Evolutionary conservation across 2,113 vertebrate genomes (phyloP), one percentile per base, ranked within the genome.

Genomic region (Elachura formosa): DNA sequence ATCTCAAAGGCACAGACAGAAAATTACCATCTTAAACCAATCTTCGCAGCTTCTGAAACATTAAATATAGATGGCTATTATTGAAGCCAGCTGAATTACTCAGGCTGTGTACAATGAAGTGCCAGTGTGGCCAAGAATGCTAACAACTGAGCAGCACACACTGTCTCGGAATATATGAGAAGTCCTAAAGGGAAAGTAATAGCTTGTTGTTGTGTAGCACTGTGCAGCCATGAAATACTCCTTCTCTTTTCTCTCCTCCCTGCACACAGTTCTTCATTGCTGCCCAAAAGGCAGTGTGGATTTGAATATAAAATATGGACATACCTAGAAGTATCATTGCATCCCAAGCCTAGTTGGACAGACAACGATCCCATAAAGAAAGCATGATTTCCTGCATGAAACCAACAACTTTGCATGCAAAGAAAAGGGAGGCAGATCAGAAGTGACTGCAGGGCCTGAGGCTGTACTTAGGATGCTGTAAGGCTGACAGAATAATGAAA

Each of bases 1-100:
- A 93, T 86, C 78, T 85, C 62, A 61, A 81, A 90, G 88, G 31
- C 6, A 9, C 46, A 96, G 94, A 96, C 46, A 96, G 93, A 96
- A 97, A 97, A 96, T 94, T 94, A 94, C 55, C 90, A 93, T 94
- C 89, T 96, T 93, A 97, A 98, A 94, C 85, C 93, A 89, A 86
- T 97, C 87, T 94, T 92, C 1, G 1, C 81, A 83, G 93, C 69
- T 90, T 93, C 67, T 58, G 87, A 95, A 95, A 96, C 93, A 96
- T 96, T 97, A 97, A 97, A 96, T 94, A 94, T 59, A 96, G 91
- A 94, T 86, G 84, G 92, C 79, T n/a, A 84, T 96, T 97, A 95
- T 61, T 87, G 91, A 95, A 96, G 77, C 62, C 54, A 89, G 55
- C 63, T 89, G 90, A 96, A 92, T 97, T 95, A 91, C 96, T 94